Base-by-base conservation (phyloP, 2,113 vertebrate genomes). In the Oenanthe oenanthe region DNA sequence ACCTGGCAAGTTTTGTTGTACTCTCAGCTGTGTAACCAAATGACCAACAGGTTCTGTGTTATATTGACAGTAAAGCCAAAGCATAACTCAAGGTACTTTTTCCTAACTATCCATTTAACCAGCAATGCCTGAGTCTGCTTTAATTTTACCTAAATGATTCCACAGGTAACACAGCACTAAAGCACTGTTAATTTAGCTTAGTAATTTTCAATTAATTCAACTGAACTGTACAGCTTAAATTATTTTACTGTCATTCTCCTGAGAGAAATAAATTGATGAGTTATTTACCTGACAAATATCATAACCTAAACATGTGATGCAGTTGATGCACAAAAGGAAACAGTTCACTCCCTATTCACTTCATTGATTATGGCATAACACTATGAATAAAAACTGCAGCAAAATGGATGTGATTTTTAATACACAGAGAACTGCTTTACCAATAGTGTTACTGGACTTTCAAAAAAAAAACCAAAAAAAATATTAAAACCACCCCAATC, bases 391-490 rank as follows among this genome's bases (percentile, higher is more conserved):
- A 87, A 87, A n/a, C 58, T 61, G 34, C 24, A 90, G 62, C 47
- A 70, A 92, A 91, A 28, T 3, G 1, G 34, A 86, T 72, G 34
- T 29, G 21, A 60, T 57, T 95, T 75, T 73, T 74, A 56, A 65
- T 32, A 84, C 6, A 83, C 4, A 47, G 6, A 77, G 24, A 21
- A 60, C 13, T 18, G 2, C 5, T 73, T 85, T 65, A 24, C 62
- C 31, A 67, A 31, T 0, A 58, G 9, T 8, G 54, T 58, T 43
- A 56, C 2, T 63, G 8, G 1, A 8, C 0, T 34, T n/a, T 17
- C 13, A 9, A 26, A 76, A 88, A 50, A 2, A n/a, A 24, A 76
- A 40, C n/a, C n/a, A 80, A 43, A 3, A 28, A 43, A 48, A 32
- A 54, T 72, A 2, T 2, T 13, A 2, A 29, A 58, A 10, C 12